Evolutionary conservation across 1,140 invertebrate genomes (phyloP).

Genomic region (Carposina sasakii): DNA sequence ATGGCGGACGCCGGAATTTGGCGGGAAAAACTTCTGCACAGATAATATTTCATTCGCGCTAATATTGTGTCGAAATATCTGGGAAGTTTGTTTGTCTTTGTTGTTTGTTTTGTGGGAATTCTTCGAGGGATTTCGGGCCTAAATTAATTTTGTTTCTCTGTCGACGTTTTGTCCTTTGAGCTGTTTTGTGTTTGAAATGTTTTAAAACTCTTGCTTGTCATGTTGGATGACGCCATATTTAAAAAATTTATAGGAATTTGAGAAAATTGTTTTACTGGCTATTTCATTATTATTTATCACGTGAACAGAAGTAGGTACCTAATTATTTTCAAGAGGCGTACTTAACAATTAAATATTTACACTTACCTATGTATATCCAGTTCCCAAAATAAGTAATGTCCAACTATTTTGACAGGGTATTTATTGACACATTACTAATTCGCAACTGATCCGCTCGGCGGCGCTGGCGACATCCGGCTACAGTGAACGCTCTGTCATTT

Average conservation of each 20-base stretch:
- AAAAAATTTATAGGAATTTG: too few species aligned
- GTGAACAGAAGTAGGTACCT: too few species aligned
- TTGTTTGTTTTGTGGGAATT: slow-evolving; percentile 46
- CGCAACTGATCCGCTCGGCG: slow-evolving; percentile 2
- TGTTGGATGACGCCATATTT: too few species aligned
- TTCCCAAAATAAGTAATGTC: too few species aligned
- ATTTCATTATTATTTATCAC: too few species aligned
- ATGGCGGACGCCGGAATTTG: slow-evolving; percentile 36
- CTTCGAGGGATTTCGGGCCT: slow-evolving; percentile 33
- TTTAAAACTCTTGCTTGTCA: too few species aligned
- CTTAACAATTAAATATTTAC: too few species aligned
- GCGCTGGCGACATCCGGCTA: slow-evolving; percentile 22
- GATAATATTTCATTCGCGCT: slow-evolving; percentile 51
- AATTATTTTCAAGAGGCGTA: too few species aligned
- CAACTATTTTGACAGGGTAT: too few species aligned
- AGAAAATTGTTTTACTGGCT: too few species aligned
- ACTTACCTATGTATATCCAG: too few species aligned
- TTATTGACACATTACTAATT: slow-evolving; percentile 8
- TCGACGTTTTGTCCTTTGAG: slow-evolving; percentile 25
- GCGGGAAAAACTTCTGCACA: slow-evolving; percentile 43
- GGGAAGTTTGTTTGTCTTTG: slow-evolving; percentile 41
- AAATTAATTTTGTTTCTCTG: slow-evolving; percentile 43
- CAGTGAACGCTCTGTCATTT: slow-evolving; percentile 21
- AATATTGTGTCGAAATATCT: slow-evolving; percentile 30
- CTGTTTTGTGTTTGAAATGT: slow-evolving; percentile 13